A percentile compares a stretch with the other conserved stretches of the same genome.
Evolutionary conservation across 2,888 invertebrate genomes (phyloP).

Genomic region (Erebia ligea): DNA sequence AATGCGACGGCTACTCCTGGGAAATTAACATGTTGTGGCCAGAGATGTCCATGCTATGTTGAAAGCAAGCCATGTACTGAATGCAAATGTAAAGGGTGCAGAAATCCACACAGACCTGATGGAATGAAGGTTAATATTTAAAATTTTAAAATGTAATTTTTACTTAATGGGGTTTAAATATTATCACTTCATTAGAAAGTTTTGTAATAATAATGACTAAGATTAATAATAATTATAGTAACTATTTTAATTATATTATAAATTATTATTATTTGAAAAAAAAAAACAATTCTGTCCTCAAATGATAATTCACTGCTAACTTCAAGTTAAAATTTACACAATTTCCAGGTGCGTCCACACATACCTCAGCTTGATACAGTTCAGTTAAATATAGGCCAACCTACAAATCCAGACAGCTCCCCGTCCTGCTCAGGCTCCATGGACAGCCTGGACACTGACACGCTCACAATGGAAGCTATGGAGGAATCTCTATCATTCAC

Average conservation of each 20-base stretch:
- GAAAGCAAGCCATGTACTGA: slow-evolving; percentile 94
- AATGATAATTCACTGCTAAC: background rate
- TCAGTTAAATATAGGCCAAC: slow-evolving; percentile 71
- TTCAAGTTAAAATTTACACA: background rate
- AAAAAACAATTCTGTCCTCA: no score
- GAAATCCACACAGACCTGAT: slow-evolving; percentile 94
- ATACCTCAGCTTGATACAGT: slow-evolving; percentile 86
- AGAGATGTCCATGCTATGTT: slow-evolving; percentile 96
- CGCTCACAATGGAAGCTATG: slow-evolving; percentile 74
- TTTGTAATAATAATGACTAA: no score
- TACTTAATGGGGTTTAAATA: no score
- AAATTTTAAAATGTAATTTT: no score
- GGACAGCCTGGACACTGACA: slow-evolving; percentile 73
- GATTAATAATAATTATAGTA: no score
- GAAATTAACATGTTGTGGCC: slow-evolving; percentile 96
- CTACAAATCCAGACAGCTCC: slow-evolving; percentile 68
- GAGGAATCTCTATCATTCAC: slow-evolving; percentile 73
- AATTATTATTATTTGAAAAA: no score
- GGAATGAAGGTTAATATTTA: slow-evolving; percentile 85
- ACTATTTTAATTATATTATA: no score
- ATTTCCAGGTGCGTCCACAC: slow-evolving; percentile 84
- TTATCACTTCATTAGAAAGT: no score
- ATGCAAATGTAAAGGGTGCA: slow-evolving; percentile 95
- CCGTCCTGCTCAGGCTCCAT: slow-evolving; percentile 76
- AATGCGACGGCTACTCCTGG: slow-evolving; percentile 95